Base-by-base conservation (phyloP, 2,113 vertebrate species). In the Gopherus flavomarginatus region DNA sequence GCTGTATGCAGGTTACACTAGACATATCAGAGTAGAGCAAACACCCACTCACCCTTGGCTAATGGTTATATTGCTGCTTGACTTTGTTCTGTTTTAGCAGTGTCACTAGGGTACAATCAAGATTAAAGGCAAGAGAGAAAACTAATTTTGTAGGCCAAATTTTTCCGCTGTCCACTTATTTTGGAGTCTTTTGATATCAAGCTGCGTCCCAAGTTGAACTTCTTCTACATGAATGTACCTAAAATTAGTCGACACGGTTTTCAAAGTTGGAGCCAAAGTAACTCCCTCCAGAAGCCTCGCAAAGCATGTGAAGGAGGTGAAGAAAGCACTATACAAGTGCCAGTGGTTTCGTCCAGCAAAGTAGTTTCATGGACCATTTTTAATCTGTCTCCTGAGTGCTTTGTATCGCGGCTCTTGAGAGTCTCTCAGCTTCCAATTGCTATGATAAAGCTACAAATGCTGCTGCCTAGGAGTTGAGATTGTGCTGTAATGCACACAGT, bases 361-460 rank as follows among this genome's bases (percentile, higher is more conserved):
- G 29, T 56, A 1, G 54, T 38, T 44, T 4, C 88, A 44, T 27
- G 2, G 42, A n/a, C 49, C 54, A 17, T 35, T 83, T 14, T 4
- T 11, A 3, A 0, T n/a, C 0, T 0, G 1, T 42, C 69, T 12
- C 54, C 31, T 3, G 62, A 19, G 22, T 0, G 0, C 83, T 21
- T 1, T 21, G 83, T 69, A 54, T 13, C 47, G 35, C 42, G 27
- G 10, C 14, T 11, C 47, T 88, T 44, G 1, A 24, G 0, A 19
- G 85, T 42, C 16, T 57, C 65, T 77, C 24, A 0, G 10, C 69
- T 47, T 24, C 0, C 0, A 19, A 21, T 47, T 3, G 83, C 83
- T 24, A 38, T 21, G 82, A 26, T n/a, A 59, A 35, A 27, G 0
- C 7, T 11, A 31, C 44, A 13, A 4, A 49, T 47, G n/a, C 44